phyloP scores from a whole-genome alignment of 2,113 vertebrate genomes.

The Eidolon helvum region DNA sequence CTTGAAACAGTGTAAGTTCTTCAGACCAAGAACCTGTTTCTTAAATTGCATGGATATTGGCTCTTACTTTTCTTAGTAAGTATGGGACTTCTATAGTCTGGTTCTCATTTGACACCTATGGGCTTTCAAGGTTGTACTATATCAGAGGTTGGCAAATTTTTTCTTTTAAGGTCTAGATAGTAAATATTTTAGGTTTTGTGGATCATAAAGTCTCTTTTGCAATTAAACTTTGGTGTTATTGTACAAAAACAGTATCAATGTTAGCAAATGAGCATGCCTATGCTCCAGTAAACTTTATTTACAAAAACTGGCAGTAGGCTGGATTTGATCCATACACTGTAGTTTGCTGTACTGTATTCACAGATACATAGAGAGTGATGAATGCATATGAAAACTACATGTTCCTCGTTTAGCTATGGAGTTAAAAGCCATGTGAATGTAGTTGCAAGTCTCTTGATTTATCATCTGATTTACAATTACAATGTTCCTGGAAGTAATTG shows the following conservation, averaged over 20 bases:
- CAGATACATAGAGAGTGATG: not conserved
- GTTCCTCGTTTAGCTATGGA: not conserved
- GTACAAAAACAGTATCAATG: not conserved
- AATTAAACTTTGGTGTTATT: not conserved
- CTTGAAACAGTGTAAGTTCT: conserved; percentile 11
- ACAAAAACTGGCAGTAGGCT: not conserved
- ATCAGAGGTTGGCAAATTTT: not conserved
- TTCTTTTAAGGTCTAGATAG: not conserved
- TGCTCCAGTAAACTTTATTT: not conserved
- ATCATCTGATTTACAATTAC: not conserved
- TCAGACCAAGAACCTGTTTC: not conserved
- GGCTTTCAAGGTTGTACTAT: not conserved
- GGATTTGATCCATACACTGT: not conserved
- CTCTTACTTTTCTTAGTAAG: not conserved
- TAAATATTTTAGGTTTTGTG: conserved; percentile 44
- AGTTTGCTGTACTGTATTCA: not conserved
- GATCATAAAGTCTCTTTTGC: not conserved
- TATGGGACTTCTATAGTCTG: not conserved
- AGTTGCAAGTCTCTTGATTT: not conserved
- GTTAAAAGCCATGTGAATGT: conserved; percentile 3
- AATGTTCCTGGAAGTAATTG: not conserved
- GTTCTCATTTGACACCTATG: not conserved
- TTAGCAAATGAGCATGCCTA: not conserved
- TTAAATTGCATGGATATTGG: not conserved
- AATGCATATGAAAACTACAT: not conserved